Evolutionary conservation across 2,797 vertebrate species (phyloP), one percentile per base, ranked within the genome.

Genomic region (Lacerta agilis): DNA sequence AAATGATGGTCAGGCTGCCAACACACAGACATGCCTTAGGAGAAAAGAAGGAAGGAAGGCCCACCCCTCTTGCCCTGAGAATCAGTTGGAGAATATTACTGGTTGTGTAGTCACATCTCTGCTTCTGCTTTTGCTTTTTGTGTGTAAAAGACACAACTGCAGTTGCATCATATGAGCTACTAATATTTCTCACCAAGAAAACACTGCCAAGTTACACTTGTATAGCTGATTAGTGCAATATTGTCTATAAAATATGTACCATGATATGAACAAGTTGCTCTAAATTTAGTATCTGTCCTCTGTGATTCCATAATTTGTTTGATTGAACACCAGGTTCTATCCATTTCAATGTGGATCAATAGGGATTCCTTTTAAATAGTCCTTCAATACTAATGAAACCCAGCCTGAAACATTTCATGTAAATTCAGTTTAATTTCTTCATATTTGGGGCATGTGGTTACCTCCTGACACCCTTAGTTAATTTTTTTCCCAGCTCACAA

Each of bases 401-500:
- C 2, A 55, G 20, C 25, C 86, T 72, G n/a, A 10, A 88, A 69
- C 17, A 77, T 49, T 87, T 43, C n/a, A 17, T 85, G 91, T 89
- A 91, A 18, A 29, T 45, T 87, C 66, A 86, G 86, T 92, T 92
- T 45, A 11, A 78, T 87, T 73, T 78, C 3, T 49, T 89, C 8
- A 0, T 36, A 43, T 88, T 86, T 78, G 81, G 76, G 82, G 64
- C 15, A 77, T 92, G 86, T 87, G 10, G 76, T 91, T 92, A 87
- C 38, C 43, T 94, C 87, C 49, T 41, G 78, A 20, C 1, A 82
- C 79, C 58, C 43, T 61, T 88, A 87, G n/a, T 75, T 84, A 6
- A n/a, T 87, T 88, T 89, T 23, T 66, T 15, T 89, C 86, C 83
- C 27, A 58, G 36, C 38, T 90, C 80, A 71, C 76, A 41, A 43